Conservation (phyloP, 2,888 invertebrate genomes). For the Hypomecis atomaria region DNA sequence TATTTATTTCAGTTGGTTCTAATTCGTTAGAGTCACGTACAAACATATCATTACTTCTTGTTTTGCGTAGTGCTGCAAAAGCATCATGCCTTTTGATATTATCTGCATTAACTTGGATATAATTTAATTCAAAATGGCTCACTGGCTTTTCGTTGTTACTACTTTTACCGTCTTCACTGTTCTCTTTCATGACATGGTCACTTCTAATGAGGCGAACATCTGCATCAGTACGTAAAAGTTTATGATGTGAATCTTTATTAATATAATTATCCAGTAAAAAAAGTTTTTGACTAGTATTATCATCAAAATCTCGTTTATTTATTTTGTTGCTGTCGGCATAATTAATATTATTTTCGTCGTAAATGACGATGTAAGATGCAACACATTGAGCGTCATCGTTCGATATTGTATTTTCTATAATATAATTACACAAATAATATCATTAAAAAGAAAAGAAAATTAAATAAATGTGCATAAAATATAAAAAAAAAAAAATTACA, state of each 20-base stretch:
- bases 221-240: conserved; percentile 55
- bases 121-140: conserved; percentile 58
- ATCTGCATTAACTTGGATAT: conserved; percentile 58
- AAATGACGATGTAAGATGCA: conserved; percentile 31
- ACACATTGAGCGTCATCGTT: conserved; percentile 41
- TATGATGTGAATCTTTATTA: conserved; percentile 50
- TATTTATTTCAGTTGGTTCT: conserved; percentile 41
- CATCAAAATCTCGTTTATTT: not conserved
- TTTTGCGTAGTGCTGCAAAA: conserved; percentile 47
- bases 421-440: conserved; percentile 14
- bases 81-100: conserved; percentile 42
- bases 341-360: conserved; percentile 17
- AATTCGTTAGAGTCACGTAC: conserved; percentile 41
- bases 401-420: conserved; percentile 46
- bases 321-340: conserved; percentile 27
- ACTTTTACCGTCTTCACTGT: not conserved
- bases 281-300: not conserved
- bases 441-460: not conserved
- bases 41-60: conserved; percentile 56
- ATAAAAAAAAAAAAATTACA: no score
- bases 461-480: not conserved
- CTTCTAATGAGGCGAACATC: conserved; percentile 53
- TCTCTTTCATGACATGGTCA: conserved; percentile 15
- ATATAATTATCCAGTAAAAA: not conserved
- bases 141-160: conserved; percentile 33